Evolutionary conservation across 2,113 vertebrate genomes (phyloP).

Genomic region (Pteruthius melanotis): DNA sequence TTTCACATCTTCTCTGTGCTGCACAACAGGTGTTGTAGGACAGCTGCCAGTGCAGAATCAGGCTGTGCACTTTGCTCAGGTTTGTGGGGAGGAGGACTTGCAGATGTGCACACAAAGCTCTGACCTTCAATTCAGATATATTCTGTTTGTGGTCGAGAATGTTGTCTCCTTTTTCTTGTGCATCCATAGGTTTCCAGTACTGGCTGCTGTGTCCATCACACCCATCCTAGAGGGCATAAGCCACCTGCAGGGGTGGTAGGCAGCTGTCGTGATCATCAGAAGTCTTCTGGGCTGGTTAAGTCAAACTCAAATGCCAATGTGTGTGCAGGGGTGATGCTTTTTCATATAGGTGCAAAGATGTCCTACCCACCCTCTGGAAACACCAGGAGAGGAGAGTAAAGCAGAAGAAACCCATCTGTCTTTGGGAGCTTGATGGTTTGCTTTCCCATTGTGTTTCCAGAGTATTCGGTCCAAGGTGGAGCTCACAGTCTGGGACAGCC

Average conservation of each 20-base stretch:
- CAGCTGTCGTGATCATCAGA: background rate
- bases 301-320: background rate
- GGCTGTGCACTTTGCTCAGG: background rate
- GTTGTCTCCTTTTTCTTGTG: background rate
- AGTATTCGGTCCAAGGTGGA: conserved; percentile 98
- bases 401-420: background rate
- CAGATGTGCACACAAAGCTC: background rate
- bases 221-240: background rate
- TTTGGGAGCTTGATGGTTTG: background rate
- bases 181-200: background rate
- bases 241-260: background rate
- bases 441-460: conserved; percentile 66
- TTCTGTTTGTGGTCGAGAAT: rapidly evolving
- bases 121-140: background rate
- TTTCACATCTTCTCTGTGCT: background rate
- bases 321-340: background rate
- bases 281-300: background rate
- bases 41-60: background rate
- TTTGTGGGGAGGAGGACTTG: background rate
- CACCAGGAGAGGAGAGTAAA: background rate
- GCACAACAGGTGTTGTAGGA: rapidly evolving
- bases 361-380: background rate
- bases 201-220: background rate
- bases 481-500: conserved; percentile 90
- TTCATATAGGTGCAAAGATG: background rate